A percentile compares a stretch with the other conserved stretches of the same genome.
These are phyloP conservation scores for Drosophila barbarae DNA, from an alignment of 2,888 invertebrate genomes.

Conservation along the genomic window DNA sequence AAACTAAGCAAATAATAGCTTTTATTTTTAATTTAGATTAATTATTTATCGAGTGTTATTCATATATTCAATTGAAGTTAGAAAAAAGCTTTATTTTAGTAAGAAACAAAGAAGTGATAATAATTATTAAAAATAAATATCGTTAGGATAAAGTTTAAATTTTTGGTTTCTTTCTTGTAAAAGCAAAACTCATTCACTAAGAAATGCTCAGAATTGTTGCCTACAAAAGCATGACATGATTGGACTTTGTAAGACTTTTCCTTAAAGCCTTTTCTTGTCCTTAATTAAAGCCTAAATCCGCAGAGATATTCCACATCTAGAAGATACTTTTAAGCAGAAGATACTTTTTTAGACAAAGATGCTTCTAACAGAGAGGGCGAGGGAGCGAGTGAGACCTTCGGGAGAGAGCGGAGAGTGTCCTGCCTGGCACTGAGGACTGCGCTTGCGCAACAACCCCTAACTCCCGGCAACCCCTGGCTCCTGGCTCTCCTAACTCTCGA, in stretches of 20 bases:
- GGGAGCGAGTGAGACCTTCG: background rate
- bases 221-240: too few species aligned
- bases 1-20: background rate
- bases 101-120: too few species aligned
- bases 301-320: background rate
- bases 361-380: background rate
- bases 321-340: background rate
- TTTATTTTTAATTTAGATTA: background rate
- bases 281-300: background rate
- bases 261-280: background rate
- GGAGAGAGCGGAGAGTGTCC: constrained; percentile 15
- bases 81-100: background rate
- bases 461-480: constrained; percentile 1
- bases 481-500: background rate
- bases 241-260: background rate
- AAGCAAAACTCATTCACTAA: background rate
- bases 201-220: background rate
- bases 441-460: constrained; percentile 70
- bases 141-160: background rate
- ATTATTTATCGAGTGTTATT: background rate
- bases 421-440: constrained; percentile 38
- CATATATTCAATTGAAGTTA: background rate
- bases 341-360: background rate
- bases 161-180: background rate
- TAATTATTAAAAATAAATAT: background rate